phyloP scores from a whole-genome alignment of 1,140 invertebrate species.

The Adoxophyes honmai region DNA sequence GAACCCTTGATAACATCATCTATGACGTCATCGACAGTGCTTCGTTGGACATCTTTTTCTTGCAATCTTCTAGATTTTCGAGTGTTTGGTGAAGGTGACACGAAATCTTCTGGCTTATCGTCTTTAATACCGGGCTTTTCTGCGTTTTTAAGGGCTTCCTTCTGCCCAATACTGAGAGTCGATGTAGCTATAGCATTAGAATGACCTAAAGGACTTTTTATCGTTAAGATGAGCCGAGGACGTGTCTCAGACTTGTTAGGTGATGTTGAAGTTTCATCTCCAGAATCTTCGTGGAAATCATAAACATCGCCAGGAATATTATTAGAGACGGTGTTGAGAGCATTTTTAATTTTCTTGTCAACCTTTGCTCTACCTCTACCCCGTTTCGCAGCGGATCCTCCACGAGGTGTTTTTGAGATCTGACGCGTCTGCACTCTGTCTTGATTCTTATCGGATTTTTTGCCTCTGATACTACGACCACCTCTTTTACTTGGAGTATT shows the following conservation, averaged over 20 bases:
- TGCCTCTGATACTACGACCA: conserved; percentile 75
- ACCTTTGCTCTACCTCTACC: conserved; percentile 75
- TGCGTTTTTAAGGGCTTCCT: conserved; percentile 46
- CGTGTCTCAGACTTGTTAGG: conserved; percentile 77
- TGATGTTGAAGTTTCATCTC: conserved; percentile 80
- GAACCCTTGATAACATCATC: conserved; percentile 89
- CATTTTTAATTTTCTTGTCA: conserved; percentile 78
- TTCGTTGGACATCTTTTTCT: conserved; percentile 85
- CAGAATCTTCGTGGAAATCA: conserved; percentile 90
- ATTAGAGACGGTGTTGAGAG: conserved; percentile 60
- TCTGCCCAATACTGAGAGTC: conserved; percentile 53
- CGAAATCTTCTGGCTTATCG: conserved; percentile 81
- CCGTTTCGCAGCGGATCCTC: conserved; percentile 61
- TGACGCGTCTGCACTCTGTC: conserved; percentile 77
- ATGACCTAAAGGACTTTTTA: conserved; percentile 82
- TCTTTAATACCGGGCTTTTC: conserved; percentile 72
- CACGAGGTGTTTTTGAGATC: conserved; percentile 77
- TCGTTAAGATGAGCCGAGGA: conserved; percentile 87
- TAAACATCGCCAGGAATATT: conserved; percentile 84
- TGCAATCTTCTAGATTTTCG: conserved; percentile 88
- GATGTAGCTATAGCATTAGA: conserved; percentile 55
- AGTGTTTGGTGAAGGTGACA: conserved; percentile 80
- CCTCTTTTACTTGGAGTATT: conserved; percentile 59
- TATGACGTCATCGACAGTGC: conserved; percentile 89
- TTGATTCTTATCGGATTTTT: conserved; percentile 69